Evolutionary conservation across 1,140 invertebrate genomes (phyloP), one percentile per base, ranked within the genome.

Genomic region (Goniozus legneri): DNA sequence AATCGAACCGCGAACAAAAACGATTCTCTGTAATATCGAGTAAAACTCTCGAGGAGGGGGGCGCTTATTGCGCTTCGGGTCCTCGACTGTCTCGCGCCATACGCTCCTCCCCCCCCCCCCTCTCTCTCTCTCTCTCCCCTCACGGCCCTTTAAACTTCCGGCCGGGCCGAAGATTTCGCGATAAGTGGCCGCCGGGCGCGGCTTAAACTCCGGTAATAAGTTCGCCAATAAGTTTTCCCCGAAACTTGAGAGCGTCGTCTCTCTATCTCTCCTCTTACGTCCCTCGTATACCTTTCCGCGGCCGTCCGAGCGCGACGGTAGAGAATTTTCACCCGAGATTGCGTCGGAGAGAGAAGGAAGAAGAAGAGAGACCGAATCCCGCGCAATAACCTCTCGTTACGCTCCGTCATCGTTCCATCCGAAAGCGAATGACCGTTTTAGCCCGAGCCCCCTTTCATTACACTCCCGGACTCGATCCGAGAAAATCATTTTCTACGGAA

Each of bases 171-270:
- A 63, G 61, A 65, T 64, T 62, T 50, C 37, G 52, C 55, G 62
- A 64, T 65, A 65, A 65, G 58, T 64, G 57, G 56, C 44, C 44
- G 44, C n/a, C 33, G 42, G 35, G 49, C 45, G 32, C 38, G 52
- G 58, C 50, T 65, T 65, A 61, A 65, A 64, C 62, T 65, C 62
- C 38, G 42, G 58, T 65, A 65, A 64, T 65, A 65, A 65, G 62
- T 65, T 65, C 46, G 48, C 54, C 62, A 62, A 65, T 65, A 65
- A 65, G 59, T 65, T 65, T 27, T 27, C 24, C 4, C 4, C 24
- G 4, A 27, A 27, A 27, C 4, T 27, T 27, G 24, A 4, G 24
- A 27, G 24, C 24, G 24, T 27, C 24, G 4, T 10, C 4, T 4
- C 10, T 4, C 24, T 6, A 27, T 10, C 24, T 6, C 4, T 37